phyloP scores from a whole-genome alignment of 2,888 invertebrate genomes.

The Ichneumon xanthorius region DNA sequence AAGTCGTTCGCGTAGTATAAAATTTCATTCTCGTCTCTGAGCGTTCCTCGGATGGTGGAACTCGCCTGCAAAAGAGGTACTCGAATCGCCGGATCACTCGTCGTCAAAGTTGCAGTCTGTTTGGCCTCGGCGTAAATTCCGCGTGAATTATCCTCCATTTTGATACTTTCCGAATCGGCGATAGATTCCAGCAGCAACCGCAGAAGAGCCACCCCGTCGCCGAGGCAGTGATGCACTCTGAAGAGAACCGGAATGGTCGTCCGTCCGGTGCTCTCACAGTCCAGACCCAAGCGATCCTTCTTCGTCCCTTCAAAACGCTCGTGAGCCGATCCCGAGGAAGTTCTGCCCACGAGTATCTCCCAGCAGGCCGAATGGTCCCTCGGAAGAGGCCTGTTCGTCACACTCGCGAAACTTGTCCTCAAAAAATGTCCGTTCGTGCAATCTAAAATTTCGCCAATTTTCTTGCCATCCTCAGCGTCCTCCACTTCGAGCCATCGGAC shows the following conservation, averaged over 20 bases:
- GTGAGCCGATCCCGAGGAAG: slow-evolving; percentile 68
- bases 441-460: slow-evolving; percentile 74
- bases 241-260: slow-evolving; percentile 85
- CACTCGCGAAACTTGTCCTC: slow-evolving; percentile 83
- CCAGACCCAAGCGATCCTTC: slow-evolving; percentile 63
- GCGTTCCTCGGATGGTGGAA: slow-evolving; percentile 48
- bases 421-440: slow-evolving; percentile 80
- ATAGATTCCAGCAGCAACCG: slow-evolving; percentile 85
- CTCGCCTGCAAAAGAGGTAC: slow-evolving; percentile 57
- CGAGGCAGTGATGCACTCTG: slow-evolving; percentile 86
- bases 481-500: slow-evolving; percentile 84
- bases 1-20: slow-evolving; percentile 66
- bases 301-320: slow-evolving; percentile 69
- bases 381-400: slow-evolving; percentile 85
- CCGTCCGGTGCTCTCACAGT: neutral
- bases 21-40: slow-evolving; percentile 49
- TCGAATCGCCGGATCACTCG: slow-evolving; percentile 3
- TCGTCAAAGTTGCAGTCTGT: neutral
- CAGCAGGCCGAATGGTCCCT: slow-evolving; percentile 85
- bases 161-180: slow-evolving; percentile 80
- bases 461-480: slow-evolving; percentile 74
- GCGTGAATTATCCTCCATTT: neutral
- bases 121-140: neutral
- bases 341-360: slow-evolving; percentile 85
- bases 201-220: slow-evolving; percentile 86